phyloP scores from a whole-genome alignment of 1,140 invertebrate species.

The Ridgeia piscesae region DNA sequence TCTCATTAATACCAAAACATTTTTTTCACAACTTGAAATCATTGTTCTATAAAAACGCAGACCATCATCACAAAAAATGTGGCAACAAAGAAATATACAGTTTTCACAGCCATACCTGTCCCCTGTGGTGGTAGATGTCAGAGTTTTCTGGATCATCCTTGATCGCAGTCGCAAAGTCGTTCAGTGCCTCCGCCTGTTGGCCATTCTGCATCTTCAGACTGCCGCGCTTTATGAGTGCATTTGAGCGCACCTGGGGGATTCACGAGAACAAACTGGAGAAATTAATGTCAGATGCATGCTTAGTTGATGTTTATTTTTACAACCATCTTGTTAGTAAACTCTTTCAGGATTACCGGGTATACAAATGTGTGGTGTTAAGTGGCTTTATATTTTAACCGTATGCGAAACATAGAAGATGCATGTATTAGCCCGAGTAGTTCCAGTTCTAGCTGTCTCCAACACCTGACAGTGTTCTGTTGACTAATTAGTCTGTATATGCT shows the following conservation, averaged over 20 bases:
- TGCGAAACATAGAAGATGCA: no score
- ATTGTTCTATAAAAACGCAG: background rate
- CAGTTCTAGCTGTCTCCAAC: no score
- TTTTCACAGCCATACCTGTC: constrained; percentile 63
- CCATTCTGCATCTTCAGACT: constrained; percentile 75
- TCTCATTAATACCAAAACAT: background rate
- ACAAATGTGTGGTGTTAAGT: background rate
- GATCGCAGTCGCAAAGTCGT: constrained; percentile 72
- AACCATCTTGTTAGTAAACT: no score
- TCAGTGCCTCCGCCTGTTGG: constrained; percentile 73
- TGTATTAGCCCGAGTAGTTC: no score
- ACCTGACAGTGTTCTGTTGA: no score
- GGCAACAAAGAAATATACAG: background rate
- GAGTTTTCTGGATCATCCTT: constrained; percentile 76
- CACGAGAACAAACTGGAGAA: background rate
- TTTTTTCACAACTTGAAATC: constrained; percentile 14
- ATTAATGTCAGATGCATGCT: background rate
- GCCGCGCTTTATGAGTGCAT: constrained; percentile 88
- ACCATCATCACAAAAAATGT: no score
- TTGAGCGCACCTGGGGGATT: constrained; percentile 56
- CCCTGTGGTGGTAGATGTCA: constrained; percentile 81
- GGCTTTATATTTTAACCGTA: background rate
- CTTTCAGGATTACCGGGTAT: no score
- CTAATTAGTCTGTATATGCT: no score
- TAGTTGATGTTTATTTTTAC: background rate